A percentile compares a stretch with the other conserved stretches of the same genome.
These are phyloP conservation scores for Parnassius orleans DNA, from an alignment of 2,888 invertebrate species.

Conservation along the genomic window DNA sequence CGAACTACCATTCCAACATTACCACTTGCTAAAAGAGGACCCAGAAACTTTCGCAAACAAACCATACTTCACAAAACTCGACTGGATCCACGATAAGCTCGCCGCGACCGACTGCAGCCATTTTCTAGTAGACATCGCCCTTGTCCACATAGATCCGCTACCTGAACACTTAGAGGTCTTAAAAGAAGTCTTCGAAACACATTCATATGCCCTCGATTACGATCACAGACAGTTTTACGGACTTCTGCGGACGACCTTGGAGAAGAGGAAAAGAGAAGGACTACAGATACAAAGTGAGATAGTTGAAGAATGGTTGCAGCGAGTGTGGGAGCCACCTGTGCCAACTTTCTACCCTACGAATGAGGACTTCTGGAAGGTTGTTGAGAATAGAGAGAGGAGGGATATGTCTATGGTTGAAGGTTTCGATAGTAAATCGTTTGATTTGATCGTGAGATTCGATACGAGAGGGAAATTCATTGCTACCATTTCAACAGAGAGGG, in stretches of 20 bases:
- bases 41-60: slow-evolving; percentile 82
- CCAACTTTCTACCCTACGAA: slow-evolving; percentile 82
- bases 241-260: slow-evolving; percentile 71
- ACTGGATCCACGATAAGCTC: slow-evolving; percentile 90
- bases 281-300: slow-evolving; percentile 56
- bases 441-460: slow-evolving; percentile 83
- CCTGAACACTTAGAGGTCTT: slow-evolving; percentile 81
- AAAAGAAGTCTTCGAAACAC: slow-evolving; percentile 85
- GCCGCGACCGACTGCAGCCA: slow-evolving; percentile 88
- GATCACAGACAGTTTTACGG: slow-evolving; percentile 92
- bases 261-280: slow-evolving; percentile 60
- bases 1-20: slow-evolving; percentile 90
- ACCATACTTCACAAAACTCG: slow-evolving; percentile 86
- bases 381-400: slow-evolving; percentile 54
- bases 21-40: slow-evolving; percentile 79
- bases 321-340: slow-evolving; percentile 78
- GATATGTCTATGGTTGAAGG: slow-evolving; percentile 61
- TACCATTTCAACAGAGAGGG: slow-evolving; percentile 86
- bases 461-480: slow-evolving; percentile 86
- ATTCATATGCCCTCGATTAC: slow-evolving; percentile 87
- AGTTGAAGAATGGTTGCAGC: slow-evolving; percentile 68
- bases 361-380: slow-evolving; percentile 62
- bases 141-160: slow-evolving; percentile 70
- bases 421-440: slow-evolving; percentile 76
- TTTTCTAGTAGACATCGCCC: slow-evolving; percentile 87